Percentiles rank a stretch among this genome's conserved stretches.
Conservation (phyloP, 2,888 invertebrate species). For the Hypselothyrea guttata region DNA sequence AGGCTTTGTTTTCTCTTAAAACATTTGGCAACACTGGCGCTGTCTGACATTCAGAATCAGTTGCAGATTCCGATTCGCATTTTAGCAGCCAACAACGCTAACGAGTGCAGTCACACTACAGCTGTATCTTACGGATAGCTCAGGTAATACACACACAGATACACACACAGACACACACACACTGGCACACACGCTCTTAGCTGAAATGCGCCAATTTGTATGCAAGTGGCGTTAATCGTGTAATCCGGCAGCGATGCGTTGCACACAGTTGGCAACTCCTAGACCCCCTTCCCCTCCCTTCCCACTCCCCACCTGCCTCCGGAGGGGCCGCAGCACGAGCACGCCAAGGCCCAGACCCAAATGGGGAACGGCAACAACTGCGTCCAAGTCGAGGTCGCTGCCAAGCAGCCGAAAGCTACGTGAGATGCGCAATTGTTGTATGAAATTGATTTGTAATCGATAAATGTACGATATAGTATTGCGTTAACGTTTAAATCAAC, state of each 20-base stretch:
- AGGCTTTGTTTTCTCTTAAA: no score
- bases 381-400: constrained; percentile 52
- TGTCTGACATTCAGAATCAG: constrained; percentile 18
- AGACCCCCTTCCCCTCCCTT: background rate
- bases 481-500: constrained; percentile 66
- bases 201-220: constrained; percentile 75
- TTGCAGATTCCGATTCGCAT: background rate
- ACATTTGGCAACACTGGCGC: no score
- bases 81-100: constrained; percentile 45
- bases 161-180: constrained; percentile 9
- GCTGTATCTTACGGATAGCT: constrained; percentile 62
- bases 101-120: constrained; percentile 63
- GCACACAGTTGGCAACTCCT: constrained; percentile 48
- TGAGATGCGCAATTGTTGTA: constrained; percentile 72
- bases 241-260: constrained; percentile 74
- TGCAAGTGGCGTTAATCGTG: constrained; percentile 74
- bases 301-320: background rate
- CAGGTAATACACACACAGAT: constrained; percentile 32
- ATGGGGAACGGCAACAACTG: constrained; percentile 33
- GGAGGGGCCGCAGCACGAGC: no score
- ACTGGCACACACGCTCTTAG: constrained; percentile 19
- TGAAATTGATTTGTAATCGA: constrained; percentile 76
- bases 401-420: constrained; percentile 46
- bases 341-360: constrained; percentile 6
- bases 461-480: constrained; percentile 70